phyloP scores from a whole-genome alignment of 1,140 invertebrate genomes.

The Drosophila sp. region DNA sequence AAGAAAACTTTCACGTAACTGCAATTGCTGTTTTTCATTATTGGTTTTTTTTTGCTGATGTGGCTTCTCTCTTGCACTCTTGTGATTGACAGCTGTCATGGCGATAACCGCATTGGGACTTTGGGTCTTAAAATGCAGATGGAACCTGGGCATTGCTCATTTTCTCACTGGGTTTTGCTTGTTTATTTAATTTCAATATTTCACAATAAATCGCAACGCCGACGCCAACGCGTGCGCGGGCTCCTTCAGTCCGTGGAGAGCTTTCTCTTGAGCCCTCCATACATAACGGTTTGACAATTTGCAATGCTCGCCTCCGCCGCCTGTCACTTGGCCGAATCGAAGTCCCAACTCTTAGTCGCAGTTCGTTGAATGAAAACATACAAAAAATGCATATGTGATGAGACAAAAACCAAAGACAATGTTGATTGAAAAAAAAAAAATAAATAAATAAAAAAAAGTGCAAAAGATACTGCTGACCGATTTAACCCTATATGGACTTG shows the following conservation, averaged over 20 bases:
- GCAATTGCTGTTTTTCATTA: slow-evolving; percentile 2
- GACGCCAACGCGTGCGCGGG: slow-evolving; percentile 48
- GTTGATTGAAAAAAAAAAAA: slow-evolving; percentile 53
- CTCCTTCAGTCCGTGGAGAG: slow-evolving; percentile 13
- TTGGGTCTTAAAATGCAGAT: slow-evolving; percentile 72
- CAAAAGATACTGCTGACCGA: slow-evolving; percentile 70
- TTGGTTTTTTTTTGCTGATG: slow-evolving; percentile 9
- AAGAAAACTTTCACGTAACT: slow-evolving; percentile 54
- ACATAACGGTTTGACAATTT: slow-evolving; percentile 75
- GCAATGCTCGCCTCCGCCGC: slow-evolving; percentile 50
- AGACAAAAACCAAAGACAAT: slow-evolving; percentile 50
- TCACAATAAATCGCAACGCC: slow-evolving; percentile 74
- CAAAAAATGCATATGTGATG: slow-evolving; percentile 75
- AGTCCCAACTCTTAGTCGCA: slow-evolving; percentile 18
- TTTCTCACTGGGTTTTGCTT: slow-evolving; percentile 55
- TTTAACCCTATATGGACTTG: slow-evolving; percentile 71
- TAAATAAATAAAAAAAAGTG: slow-evolving; percentile 26
- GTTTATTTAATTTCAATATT: slow-evolving; percentile 78
- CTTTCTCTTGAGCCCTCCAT: slow-evolving; percentile 56
- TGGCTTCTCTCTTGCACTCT: slow-evolving; percentile 17
- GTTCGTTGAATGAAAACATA: slow-evolving; percentile 30
- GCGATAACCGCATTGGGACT: slow-evolving; percentile 75
- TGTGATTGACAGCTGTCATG: slow-evolving; percentile 75
- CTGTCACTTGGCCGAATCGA: slow-evolving; percentile 40
- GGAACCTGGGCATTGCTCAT: slow-evolving; percentile 61